Base-by-base conservation (phyloP, 2,113 vertebrate genomes). In the Orthonyx spaldingii region DNA sequence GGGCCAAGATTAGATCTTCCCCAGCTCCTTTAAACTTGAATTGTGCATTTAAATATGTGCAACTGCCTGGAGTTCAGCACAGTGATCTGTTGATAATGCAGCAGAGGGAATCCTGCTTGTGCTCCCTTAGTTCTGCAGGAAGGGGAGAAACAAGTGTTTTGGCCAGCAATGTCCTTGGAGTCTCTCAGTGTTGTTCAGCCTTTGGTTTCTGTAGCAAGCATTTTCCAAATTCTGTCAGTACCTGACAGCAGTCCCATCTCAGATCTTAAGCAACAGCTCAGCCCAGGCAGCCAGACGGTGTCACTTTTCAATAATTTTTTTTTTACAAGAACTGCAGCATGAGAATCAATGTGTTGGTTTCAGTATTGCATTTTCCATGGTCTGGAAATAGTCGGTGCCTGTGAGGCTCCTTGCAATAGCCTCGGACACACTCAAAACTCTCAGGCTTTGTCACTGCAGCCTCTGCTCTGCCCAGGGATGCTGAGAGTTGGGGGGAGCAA, bases 241-340 rank as follows among this genome's bases (percentile, higher is more conserved):
- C 82, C 87, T 91, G 90, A 88, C 87, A 91, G 55, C 82, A 74
- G 35, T 65, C 47, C 24, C 2, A 3, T 47, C 71, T 52, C 24
- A 83, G 55, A 60, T 44, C 42, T 88, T 83, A 70, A 90, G 70
- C 23, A 82, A 11, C 50, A 63, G 28, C 20, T 88, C 15, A 57
- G 50, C 64, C 35, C 39, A 47, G 42, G 59, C 59, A 88, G 39
- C 27, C 56, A 50, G 63, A 76, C 55, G 42, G 47, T 95, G 90
- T 74, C 30, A 59, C 84, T 96, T 97, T 79, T 68, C 69, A 53
- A 42, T 87, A 72, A 75, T 85, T 64, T 70, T 16, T 87, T 46
- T 76, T 69, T 63, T 53, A 68, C 69, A 89, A 79, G 61, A 91
- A 30, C 61, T 56, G 28, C 80, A 92, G 53, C 16, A 19, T 30